Base-by-base conservation (phyloP, 1,140 invertebrate genomes). In the Aradophagus sp. region DNA sequence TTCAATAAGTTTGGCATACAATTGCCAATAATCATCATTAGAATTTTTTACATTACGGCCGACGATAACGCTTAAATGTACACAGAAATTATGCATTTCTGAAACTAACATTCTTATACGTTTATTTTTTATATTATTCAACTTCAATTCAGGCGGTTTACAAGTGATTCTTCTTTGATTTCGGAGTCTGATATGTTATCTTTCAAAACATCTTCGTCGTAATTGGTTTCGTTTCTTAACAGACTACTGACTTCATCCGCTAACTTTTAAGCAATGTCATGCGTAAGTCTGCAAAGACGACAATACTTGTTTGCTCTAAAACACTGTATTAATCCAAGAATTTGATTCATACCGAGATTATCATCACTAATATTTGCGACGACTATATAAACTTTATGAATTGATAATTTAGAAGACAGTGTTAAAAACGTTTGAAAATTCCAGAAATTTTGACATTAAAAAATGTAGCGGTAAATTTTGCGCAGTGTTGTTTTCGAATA, bases 311-410 rank as follows among this genome's bases (percentile, higher is more conserved):
- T 48, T 2, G 45, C 13, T 26, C 44, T 5, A 42, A 61, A 61
- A 34, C 44, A 16, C 35, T 27, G 23, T 0, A 15, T 39, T 1
- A 48, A 31, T 10, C 41, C 34, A 23, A 59, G 32, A 19, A 59
- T 48, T 12, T 47, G 42, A n/a, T 59, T 48, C 8, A 50, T 5
- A 14, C 44, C 44, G 2, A 59, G 17, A 26, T 59, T 59, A 16
- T 59, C 55, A n/a, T 44, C 44, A 2, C 41, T 31, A 32, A 53
- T 41, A 7, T 41, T 23, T n/a, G 29, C 27, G 4, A 23, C 20
- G 4, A 23, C 20, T 23, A 8, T 5, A 23, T 5, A 23, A 23
- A 23, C 20, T 23, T 23, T 23, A 23, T 23, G 20, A 23, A 23
- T 23, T 23, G n/a, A n/a, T n/a, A n/a, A n/a, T n/a, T n/a, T n/a